Base-by-base conservation (phyloP, 2,113 vertebrate species). In the Melospiza georgiana region DNA sequence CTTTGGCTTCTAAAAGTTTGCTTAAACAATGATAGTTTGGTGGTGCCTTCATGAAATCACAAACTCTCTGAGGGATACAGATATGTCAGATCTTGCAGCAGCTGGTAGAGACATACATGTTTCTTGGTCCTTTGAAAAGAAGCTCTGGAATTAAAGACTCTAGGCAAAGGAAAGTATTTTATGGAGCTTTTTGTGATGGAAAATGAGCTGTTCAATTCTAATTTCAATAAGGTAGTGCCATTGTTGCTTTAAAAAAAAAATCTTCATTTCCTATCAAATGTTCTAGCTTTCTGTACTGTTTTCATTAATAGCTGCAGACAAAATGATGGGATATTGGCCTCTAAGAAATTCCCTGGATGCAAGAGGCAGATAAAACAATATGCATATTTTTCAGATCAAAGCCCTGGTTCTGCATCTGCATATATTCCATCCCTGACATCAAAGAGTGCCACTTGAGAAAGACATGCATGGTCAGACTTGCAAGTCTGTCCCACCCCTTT, bases 1-100 rank as follows among this genome's bases (percentile, higher is more conserved):
- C 69, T 97, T 96, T 96, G 87, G 52, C 83, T 97, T 96, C 92
- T 73, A 55, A 79, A 95, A 95, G 91, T 87, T 96, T 91, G 61
- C 83, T 93, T 84, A 62, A 93, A 84, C 79, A 73, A 87, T 66
- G 89, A 75, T 57, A 77, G 82, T 93, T 90, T 85, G 33, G 44
- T 78, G 48, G 73, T 87, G 18, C 52, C 62, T 83, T 57, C 90
- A 84, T 55, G 76, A 77, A 51, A 43, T 90, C 66, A 37, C 68
- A 85, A 35, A 66, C 25, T 87, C 41, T 43, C 35, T 5, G 10
- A 76, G 49, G 72, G 31, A 35, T 90, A 39, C 69, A 76, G 74
- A 61, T 28, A 33, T 43, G 59, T 63, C 33, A 35, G 17, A 15
- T 73, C 69, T 86, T 58, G 27, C 51, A 84, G 83, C 80, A 90